Base-by-base conservation (phyloP, 2,797 vertebrate genomes). In the Cygnus olor region DNA sequence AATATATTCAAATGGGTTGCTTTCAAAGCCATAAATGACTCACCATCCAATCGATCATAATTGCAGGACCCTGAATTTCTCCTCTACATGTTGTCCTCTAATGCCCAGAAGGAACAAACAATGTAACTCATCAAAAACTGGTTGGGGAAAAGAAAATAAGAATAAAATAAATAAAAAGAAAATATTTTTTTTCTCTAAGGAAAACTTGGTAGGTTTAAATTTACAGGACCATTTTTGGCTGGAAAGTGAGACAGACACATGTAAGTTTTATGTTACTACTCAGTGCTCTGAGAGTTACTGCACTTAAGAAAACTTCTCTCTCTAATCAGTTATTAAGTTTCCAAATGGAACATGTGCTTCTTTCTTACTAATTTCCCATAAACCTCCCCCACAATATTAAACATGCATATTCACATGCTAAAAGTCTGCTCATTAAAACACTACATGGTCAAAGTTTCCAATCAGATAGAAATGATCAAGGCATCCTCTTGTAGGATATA, bases 271-370 rank as follows among this genome's bases (percentile, higher is more conserved):
- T 80, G 89, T 90, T 89, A 68, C 53, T 25, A 80, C 84, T 94
- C 94, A 90, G 72, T 93, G 53, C 53, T 97, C 81, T 78, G 90
- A 89, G 92, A 83, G 86, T 93, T 93, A 82, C 84, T 91, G 69
- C 90, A 84, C 86, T 95, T 91, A 84, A 94, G 95, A 96, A 96
- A 97, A 94, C 94, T 95, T 97, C 89, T 93, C 94, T 96, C 87
- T 74, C 87, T 97, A 92, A 97, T 97, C 85, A 97, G 96, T 97
- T 96, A 96, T 93, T 93, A 94, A 97, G 84, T 90, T 96, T 96
- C 45, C 89, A 97, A 96, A 95, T 90, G 84, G 96, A 97, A 96
- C 70, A 83, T 77, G 69, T 92, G 14, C 77, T 94, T 72, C 82
- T 94, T 16, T 92, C 73, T 94, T 94, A 91, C 83, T 94, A 81